Conservation (phyloP, 64 coral and sea anemone genomes). For the Catalaphyllia jardinei region DNA sequence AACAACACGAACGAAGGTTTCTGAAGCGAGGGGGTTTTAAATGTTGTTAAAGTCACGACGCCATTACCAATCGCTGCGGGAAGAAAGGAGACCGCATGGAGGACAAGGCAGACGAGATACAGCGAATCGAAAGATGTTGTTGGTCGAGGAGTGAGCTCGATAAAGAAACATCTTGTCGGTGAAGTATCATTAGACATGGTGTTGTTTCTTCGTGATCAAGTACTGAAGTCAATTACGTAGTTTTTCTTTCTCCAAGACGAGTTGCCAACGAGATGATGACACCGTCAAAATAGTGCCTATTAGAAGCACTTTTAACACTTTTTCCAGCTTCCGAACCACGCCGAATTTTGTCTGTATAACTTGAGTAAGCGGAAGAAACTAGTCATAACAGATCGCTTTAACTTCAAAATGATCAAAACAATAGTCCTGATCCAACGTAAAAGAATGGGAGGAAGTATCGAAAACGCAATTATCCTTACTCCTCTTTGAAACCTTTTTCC, state of each 20-base stretch:
- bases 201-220: not conserved
- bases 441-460: not conserved
- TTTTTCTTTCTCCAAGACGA: too few relatives aligned
- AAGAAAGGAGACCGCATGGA: slow-evolving; percentile 4
- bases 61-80: slow-evolving; percentile 29
- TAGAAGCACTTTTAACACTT: too few relatives aligned
- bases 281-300: too few relatives aligned
- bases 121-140: not conserved
- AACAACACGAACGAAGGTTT: slow-evolving; percentile 20
- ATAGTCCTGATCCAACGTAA: too few relatives aligned
- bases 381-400: too few relatives aligned
- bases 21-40: slow-evolving; percentile 10
- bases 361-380: too few relatives aligned
- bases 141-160: not conserved
- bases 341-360: too few relatives aligned
- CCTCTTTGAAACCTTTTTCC: not conserved
- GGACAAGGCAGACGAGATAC: slow-evolving; percentile 4
- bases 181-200: not conserved
- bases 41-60: not conserved
- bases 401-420: too few relatives aligned
- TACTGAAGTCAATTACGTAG: too few relatives aligned
- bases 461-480: not conserved
- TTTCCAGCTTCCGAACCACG: too few relatives aligned
- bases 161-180: not conserved
- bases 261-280: too few relatives aligned